These are phyloP conservation scores for Dicerorhinus sumatrensis DNA, from an alignment of 2,113 vertebrate species.

Conservation along the genomic window DNA sequence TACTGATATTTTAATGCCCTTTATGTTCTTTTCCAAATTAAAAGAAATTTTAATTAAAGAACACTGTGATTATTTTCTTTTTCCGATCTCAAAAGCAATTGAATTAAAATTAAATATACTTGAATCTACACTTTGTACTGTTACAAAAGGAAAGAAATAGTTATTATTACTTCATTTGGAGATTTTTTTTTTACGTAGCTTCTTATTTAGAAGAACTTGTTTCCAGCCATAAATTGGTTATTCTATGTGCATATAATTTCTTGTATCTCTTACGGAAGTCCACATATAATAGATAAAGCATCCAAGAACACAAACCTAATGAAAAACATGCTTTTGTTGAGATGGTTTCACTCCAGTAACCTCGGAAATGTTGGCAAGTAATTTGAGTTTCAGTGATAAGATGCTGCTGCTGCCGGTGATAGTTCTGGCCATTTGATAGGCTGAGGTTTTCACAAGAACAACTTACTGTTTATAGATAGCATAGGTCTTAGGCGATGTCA, in stretches of 20 bases:
- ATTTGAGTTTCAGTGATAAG: constrained; percentile 41
- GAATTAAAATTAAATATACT: constrained; percentile 32
- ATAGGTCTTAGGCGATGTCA: not conserved
- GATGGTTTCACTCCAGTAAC: not conserved
- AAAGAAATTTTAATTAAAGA: constrained; percentile 14
- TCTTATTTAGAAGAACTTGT: constrained; percentile 8
- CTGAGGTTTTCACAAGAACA: not conserved
- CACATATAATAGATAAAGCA: constrained; percentile 19
- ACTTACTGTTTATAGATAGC: not conserved
- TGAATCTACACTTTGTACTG: not conserved
- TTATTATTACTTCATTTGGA: not conserved
- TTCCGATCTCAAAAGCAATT: not conserved
- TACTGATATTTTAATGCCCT: not conserved
- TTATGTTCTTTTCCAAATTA: not conserved
- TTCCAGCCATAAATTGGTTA: constrained; percentile 8
- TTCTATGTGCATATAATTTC: constrained; percentile 19
- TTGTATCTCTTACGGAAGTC: constrained; percentile 35
- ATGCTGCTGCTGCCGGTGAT: not conserved
- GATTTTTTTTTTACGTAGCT: not conserved
- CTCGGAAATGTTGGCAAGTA: constrained; percentile 26
- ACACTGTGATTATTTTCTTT: not conserved
- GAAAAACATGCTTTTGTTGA: constrained; percentile 14
- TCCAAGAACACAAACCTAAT: not conserved
- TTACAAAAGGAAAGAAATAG: not conserved
- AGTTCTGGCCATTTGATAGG: not conserved